These are phyloP conservation scores for Hydropotes inermis DNA, from an alignment of 2,113 vertebrate species.

Conservation along the genomic window DNA sequence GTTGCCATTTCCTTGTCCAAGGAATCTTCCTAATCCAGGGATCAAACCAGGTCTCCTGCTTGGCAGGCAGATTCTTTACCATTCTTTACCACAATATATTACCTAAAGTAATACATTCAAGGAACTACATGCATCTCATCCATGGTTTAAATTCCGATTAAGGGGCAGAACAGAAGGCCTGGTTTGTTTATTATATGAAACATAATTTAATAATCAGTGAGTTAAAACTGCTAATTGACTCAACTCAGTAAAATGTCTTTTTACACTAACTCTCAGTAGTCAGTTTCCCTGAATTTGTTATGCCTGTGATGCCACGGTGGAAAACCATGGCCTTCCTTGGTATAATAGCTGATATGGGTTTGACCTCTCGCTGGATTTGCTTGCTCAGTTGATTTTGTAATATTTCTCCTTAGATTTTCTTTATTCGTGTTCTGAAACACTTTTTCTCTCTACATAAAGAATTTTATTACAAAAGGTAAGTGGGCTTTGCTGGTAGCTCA, in stretches of 20 bases:
- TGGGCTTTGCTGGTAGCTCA: neutral
- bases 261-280: neutral
- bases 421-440: neutral
- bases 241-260: neutral
- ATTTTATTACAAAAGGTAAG: neutral
- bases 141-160: neutral
- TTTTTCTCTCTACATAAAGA: neutral
- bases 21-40: neutral
- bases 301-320: neutral
- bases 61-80: neutral
- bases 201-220: neutral
- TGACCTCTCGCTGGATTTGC: no score
- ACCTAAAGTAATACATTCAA: neutral
- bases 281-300: neutral
- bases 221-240: neutral
- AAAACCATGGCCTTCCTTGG: neutral
- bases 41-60: neutral
- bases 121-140: neutral
- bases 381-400: neutral
- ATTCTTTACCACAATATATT: neutral
- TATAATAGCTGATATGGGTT: accelerated
- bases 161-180: neutral
- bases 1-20: neutral
- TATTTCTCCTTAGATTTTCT: neutral
- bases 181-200: neutral